Percentiles rank a stretch among this genome's conserved stretches.
phyloP scores from a whole-genome alignment of 2,888 invertebrate species.

The Hirtodrosophila cameraria region DNA sequence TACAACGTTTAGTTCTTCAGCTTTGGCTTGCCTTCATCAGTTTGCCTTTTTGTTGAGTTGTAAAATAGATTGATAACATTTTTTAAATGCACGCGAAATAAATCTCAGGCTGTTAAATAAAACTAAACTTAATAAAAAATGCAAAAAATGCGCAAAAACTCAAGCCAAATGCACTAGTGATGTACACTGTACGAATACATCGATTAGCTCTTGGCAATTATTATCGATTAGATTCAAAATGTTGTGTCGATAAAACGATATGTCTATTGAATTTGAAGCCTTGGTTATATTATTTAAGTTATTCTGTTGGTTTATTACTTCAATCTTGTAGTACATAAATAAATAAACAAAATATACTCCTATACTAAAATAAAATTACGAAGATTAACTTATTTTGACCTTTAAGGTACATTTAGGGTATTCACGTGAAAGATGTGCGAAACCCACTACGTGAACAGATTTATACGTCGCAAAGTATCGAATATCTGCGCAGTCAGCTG shows the following conservation, averaged over 20 bases:
- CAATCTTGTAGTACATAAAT: too few species aligned
- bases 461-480: too few species aligned
- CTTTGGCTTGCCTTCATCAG: not conserved
- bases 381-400: too few species aligned
- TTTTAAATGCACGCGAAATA: conserved; percentile 22
- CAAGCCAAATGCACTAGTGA: conserved; percentile 52
- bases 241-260: conserved; percentile 5
- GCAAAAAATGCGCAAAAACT: conserved; percentile 57
- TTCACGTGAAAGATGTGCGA: too few species aligned
- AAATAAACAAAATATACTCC: too few species aligned
- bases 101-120: conserved; percentile 37
- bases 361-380: too few species aligned
- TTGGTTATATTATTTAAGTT: too few species aligned
- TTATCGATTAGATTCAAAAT: conserved; percentile 1
- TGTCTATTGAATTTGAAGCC: not conserved
- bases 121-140: conserved; percentile 52
- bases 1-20: conserved; percentile 6
- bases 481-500: too few species aligned
- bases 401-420: too few species aligned
- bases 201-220: not conserved
- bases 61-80: conserved; percentile 26
- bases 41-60: not conserved
- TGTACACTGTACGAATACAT: conserved; percentile 28
- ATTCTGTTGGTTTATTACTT: too few species aligned
- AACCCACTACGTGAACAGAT: too few species aligned